Conservation (phyloP, 1,140 invertebrate genomes). For the Potamilus streckersoni region DNA sequence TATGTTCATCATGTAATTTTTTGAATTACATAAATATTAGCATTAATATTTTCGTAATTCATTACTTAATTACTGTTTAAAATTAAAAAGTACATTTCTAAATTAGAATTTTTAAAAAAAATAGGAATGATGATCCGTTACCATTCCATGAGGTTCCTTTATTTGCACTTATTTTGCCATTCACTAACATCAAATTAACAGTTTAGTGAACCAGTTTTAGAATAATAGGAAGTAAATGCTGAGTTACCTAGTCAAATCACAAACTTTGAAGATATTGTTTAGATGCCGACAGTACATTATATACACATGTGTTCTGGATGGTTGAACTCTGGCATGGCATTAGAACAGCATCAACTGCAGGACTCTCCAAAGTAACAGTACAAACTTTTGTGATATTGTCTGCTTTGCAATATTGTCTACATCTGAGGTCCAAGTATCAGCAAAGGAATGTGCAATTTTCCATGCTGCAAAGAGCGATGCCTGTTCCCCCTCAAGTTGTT, state of each 20-base stretch:
- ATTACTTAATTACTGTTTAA: too few relatives aligned
- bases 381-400: conserved; percentile 53
- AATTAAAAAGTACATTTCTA: too few relatives aligned
- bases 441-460: conserved; percentile 55
- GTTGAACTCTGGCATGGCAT: conserved; percentile 24
- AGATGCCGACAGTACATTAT: conserved; percentile 54
- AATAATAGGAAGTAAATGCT: conserved; percentile 47
- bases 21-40: too few relatives aligned
- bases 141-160: too few relatives aligned
- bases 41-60: too few relatives aligned
- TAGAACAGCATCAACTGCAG: conserved; percentile 40
- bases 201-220: conserved; percentile 56
- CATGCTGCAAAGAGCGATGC: conserved; percentile 51
- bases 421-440: conserved; percentile 55
- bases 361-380: conserved; percentile 51
- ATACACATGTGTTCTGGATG: conserved; percentile 50
- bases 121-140: too few relatives aligned
- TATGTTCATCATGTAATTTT: too few relatives aligned
- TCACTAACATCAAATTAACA: conserved; percentile 49
- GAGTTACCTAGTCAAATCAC: conserved; percentile 57
- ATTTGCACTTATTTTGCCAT: too few relatives aligned
- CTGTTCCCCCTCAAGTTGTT: conserved; percentile 39
- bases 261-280: conserved; percentile 51
- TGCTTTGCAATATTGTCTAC: conserved; percentile 53
- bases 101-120: too few relatives aligned